Evolutionary conservation across 37 sponge, comb jelly and placozoan species (phyloP), one percentile per base, ranked within the genome.

Genomic region (Halichondria panicea): DNA sequence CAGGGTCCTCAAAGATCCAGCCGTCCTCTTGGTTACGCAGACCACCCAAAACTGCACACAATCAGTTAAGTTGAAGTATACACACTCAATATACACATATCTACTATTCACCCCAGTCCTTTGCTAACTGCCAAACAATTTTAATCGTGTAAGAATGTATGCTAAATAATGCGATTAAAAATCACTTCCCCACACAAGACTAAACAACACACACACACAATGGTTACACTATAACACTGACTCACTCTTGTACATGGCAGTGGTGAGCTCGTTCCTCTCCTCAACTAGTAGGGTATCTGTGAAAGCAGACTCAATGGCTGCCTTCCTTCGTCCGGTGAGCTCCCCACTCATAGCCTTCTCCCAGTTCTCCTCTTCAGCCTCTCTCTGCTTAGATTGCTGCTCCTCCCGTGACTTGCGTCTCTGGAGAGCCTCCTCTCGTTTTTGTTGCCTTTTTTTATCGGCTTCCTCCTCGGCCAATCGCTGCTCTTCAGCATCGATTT

Each of bases 1-100:
- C 94, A 2, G 94, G 94, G 39, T 93, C 94, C 37, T 87, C 85
- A 78, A 93, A 93, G 11, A 83, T 72, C 94, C 94, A 93, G 41
- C 63, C 59, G 56, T 93, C 94, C 55, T 88, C 90, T 22, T 78
- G 83, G 25, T 63, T 80, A 0, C 84, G 71, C 11, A 93, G 55
- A 21, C 79, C 81, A 75, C 55, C 68, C 15, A 84, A 12, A 33
- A 88, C 89, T 91, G 60, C 15, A 9, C n/a, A n/a, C n/a, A n/a
- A n/a, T n/a, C n/a, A 30, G 15, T 48, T 48, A 18, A 48, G 15
- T 48, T 18, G 35, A 4, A 9, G 15, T 19, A 35, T 7, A 64
- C 66, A 64, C 32, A 64, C 31, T 30, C 35, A 60, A 27, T 18
- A 27, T 24, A 60, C 8, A n/a, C 8, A 9, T 24, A 24, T 60